Evolutionary conservation across 2,113 vertebrate species (phyloP), one percentile per base, ranked within the genome.

Genomic region (Vidua macroura): DNA sequence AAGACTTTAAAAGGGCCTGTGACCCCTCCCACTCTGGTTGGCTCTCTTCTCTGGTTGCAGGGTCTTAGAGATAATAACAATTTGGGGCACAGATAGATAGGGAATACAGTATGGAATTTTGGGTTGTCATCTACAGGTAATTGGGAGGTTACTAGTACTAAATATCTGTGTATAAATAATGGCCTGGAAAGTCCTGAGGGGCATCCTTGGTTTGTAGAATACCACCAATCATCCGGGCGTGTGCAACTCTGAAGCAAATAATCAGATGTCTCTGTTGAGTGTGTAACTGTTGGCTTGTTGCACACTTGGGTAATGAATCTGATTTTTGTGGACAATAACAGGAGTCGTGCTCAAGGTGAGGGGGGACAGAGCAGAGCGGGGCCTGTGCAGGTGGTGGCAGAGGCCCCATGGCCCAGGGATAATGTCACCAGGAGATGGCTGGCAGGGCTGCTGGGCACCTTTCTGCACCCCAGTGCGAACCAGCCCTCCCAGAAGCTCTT

Each of bases 21-120:
- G 62, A 35, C 10, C 35, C 21, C 7, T 43, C 21, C 21, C 24
- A 21, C 13, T 9, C 31, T 0, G 0, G 2, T 67, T 51, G 0
- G 2, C 67, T 51, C 35, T 43, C 13, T 51, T 51, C 67, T 43
- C 25, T 37, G 25, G 9, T 30, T 59, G 13, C 21, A 59, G 17
- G 7, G 13, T 59, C 83, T 59, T 22, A 43, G 31, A 43, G 4
- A 49, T 9, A 51, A 13, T 31, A 51, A 76, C 31, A 58, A 33
- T 52, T 76, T 43, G 17, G 9, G 21, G 14, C 44, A 37, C 31
- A 21, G 37, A 44, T 31, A 12, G 6, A 44, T 9, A 33, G 3
- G 9, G 53, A 59, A 59, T 20, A 31, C 25, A 51, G 37, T 22
- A 51, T 35, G 35, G 35, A 35, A 31, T 59, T 59, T 68, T 59